Percentiles rank a stretch among this genome's conserved stretches.
These are phyloP conservation scores for Dasypus novemcinctus DNA, from an alignment of 2,113 vertebrate genomes.

Conservation along the genomic window DNA sequence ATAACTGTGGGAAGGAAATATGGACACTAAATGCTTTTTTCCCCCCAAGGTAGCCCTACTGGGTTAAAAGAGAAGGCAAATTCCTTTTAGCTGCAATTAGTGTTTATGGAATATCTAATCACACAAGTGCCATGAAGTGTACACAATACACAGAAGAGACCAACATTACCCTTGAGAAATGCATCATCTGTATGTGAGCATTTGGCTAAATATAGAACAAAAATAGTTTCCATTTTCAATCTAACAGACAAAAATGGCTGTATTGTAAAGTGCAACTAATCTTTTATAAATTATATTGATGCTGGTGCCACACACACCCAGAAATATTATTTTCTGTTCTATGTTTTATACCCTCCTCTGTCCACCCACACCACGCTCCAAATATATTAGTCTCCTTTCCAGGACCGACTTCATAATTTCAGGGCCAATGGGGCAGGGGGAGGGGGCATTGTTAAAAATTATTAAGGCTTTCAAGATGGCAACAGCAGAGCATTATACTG, in stretches of 20 bases:
- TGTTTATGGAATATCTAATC: constrained; percentile 50
- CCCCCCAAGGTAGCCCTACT: background rate
- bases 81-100: constrained; percentile 49
- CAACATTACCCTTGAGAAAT: constrained; percentile 25
- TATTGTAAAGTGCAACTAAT: background rate
- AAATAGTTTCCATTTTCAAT: constrained; percentile 31
- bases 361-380: background rate
- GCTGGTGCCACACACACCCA: background rate
- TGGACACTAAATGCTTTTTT: background rate
- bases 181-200: background rate
- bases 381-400: background rate
- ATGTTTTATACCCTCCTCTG: background rate
- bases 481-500: background rate
- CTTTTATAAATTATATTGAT: background rate
- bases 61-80: constrained; percentile 34
- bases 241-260: background rate
- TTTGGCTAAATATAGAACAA: constrained; percentile 39
- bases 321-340: background rate
- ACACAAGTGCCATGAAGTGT: background rate
- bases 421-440: background rate
- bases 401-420: background rate
- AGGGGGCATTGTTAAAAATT: background rate
- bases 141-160: constrained; percentile 39
- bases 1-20: background rate
- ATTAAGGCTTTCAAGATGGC: background rate